A percentile compares a stretch with the other conserved stretches of the same genome.
phyloP scores from a whole-genome alignment of 2,888 invertebrate genomes.

The Orthonevra nobilis region DNA sequence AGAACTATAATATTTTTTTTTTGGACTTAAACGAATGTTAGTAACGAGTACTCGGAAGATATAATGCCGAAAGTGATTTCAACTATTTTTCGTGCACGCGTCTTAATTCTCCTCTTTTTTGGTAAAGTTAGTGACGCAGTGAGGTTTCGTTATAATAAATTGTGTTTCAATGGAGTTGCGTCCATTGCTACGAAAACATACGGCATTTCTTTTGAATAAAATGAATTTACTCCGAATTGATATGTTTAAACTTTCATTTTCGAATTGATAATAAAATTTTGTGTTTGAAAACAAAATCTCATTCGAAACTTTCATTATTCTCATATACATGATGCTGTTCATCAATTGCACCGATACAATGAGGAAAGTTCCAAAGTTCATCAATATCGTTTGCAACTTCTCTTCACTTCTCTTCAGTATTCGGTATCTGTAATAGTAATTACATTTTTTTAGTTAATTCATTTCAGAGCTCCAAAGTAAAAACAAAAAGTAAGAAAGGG shows the following conservation, averaged over 20 bases:
- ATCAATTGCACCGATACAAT: conserved; percentile 37
- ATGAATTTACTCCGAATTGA: conserved; percentile 1
- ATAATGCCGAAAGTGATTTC: conserved; percentile 70
- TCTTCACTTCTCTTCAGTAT: conserved; percentile 26
- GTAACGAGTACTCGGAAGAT: conserved; percentile 72
- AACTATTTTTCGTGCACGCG: conserved; percentile 31
- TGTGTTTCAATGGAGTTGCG: conserved; percentile 31
- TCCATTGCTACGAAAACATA: conserved; percentile 54
- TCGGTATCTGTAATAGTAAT: conserved; percentile 22
- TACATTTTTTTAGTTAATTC: background rate
- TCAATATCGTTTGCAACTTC: conserved; percentile 1
- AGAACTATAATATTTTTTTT: conserved; percentile 6
- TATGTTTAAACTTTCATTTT: conserved; percentile 25
- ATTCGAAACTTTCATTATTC: conserved; percentile 46
- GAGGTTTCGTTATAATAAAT: conserved; percentile 50
- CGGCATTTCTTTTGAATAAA: conserved; percentile 9
- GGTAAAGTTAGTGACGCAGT: conserved; percentile 3
- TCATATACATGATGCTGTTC: conserved; percentile 47
- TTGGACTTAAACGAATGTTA: conserved; percentile 44
- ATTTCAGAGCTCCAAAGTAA: background rate
- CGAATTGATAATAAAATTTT: conserved; percentile 19
- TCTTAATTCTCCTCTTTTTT: conserved; percentile 17
- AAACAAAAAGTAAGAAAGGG: background rate
- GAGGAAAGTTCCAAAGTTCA: conserved; percentile 19
- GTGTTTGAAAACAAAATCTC: conserved; percentile 34